Evolutionary conservation across 92 coral and sea anemone genomes (phyloP), one percentile per base, ranked within the genome.

Genomic region (Porites lobata): DNA sequence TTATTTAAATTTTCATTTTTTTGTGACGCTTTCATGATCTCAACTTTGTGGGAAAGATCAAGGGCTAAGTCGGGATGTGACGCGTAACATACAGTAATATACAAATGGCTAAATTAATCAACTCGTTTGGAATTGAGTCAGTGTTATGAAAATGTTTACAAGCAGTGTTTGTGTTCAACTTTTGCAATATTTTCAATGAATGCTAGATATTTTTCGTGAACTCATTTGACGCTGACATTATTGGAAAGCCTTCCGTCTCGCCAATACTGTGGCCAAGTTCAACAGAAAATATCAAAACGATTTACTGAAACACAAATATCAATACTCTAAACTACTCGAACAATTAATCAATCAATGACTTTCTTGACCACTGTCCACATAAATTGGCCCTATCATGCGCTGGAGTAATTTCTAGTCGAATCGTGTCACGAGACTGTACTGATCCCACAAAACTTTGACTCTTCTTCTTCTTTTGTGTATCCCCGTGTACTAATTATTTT

Each of bases 101-200:
- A 38, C 47, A 38, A 38, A 38, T 38, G 47, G 47, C 47, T 38
- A 38, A 38, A 38, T 38, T 38, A 38, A 38, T 38, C 47, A 38
- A 38, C 4, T 38, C 47, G 4, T 38, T 38, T 3, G 4, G 6
- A 62, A 10, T 17, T 0, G 17, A 61, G 17, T 10, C 1, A 38
- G 0, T 11, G 1, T 14, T 14, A 9, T 10, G 6, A 57, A 82
- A 82, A 19, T 57, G 70, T 58, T 82, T 82, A 47, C 86, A 77
- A 57, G 86, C 86, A 38, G 47, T 59, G 0, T 5, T 50, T 21
- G 18, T 32, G 9, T 71, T 5, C 43, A 52, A 7, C 62, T 51
- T 61, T 70, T 3, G 38, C 86, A 82, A 82, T 82, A 82, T 82
- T 82, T 70, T 70, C 86, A 69, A 82, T 70, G 21, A 24, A 56